These are phyloP conservation scores for Lutraria rhynchaena DNA, from an alignment of 1,140 invertebrate species.

Conservation along the genomic window DNA sequence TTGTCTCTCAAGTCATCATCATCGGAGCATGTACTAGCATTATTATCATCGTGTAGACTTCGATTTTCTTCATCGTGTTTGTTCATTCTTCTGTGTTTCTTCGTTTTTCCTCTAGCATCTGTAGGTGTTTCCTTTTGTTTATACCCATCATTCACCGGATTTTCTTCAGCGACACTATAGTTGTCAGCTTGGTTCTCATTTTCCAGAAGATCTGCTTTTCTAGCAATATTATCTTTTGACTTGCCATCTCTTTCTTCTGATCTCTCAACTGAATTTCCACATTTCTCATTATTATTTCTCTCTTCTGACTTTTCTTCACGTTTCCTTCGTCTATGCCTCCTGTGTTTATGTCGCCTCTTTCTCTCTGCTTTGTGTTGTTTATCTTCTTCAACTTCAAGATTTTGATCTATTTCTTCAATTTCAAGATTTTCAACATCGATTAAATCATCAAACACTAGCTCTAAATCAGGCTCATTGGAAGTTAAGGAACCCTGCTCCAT, in stretches of 20 bases:
- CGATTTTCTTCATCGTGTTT: background rate
- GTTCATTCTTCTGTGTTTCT: background rate
- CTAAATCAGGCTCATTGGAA: slow-evolving; percentile 41
- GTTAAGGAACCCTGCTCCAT: slow-evolving; percentile 21
- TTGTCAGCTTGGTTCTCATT: background rate
- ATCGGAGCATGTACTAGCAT: background rate
- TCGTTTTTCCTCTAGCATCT: background rate
- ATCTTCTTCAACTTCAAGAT: slow-evolving; percentile 2
- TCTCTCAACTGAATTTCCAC: background rate
- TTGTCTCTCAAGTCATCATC: slow-evolving; percentile 25
- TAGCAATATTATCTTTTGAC: background rate
- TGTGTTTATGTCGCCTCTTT: slow-evolving; percentile 21
- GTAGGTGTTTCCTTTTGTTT: too few species aligned
- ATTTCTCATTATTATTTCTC: background rate
- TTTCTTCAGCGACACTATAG: background rate
- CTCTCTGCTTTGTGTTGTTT: slow-evolving; percentile 11
- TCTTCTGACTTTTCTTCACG: background rate
- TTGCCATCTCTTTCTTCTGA: too few species aligned
- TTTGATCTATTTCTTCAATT: slow-evolving; percentile 4
- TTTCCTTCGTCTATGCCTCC: slow-evolving; percentile 25
- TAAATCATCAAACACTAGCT: slow-evolving; percentile 49
- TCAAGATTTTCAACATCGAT: slow-evolving; percentile 48
- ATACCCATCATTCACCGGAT: background rate
- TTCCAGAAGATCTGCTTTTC: background rate
- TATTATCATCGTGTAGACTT: background rate